Evolutionary conservation across 2,797 vertebrate genomes (phyloP).

Genomic region (Rhyacichthys aspro): DNA sequence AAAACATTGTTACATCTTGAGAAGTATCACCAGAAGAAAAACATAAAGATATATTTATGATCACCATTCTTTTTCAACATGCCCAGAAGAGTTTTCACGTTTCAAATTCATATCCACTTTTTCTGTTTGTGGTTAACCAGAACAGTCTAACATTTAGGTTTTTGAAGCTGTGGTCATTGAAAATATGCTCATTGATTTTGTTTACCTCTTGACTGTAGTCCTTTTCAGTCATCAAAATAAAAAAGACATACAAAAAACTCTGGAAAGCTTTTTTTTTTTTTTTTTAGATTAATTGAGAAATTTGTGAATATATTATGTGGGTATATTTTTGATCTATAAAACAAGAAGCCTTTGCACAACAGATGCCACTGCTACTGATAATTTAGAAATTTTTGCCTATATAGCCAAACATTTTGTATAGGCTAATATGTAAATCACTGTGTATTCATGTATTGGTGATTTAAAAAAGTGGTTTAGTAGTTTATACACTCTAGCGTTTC

Average conservation of each 20-base stretch:
- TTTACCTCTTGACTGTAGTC: slow-evolving; percentile 81
- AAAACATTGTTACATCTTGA: slow-evolving; percentile 34
- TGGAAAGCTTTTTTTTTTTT: neutral
- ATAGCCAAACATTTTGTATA: too few species aligned
- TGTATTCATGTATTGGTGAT: too few species aligned
- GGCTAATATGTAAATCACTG: neutral
- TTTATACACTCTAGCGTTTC: too few species aligned
- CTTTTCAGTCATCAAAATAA: slow-evolving; percentile 80
- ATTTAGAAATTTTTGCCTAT: too few species aligned
- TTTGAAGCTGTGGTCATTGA: slow-evolving; percentile 64
- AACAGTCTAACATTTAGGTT: slow-evolving; percentile 46
- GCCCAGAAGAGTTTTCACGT: slow-evolving; percentile 43
- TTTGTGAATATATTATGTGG: too few species aligned
- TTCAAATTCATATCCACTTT: slow-evolving; percentile 44
- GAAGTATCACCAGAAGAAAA: slow-evolving; percentile 40
- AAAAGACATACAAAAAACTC: slow-evolving; percentile 62
- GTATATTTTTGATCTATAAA: too few species aligned
- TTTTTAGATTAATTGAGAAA: too few species aligned
- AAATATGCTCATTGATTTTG: slow-evolving; percentile 75
- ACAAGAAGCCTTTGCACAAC: too few species aligned
- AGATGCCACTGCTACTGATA: too few species aligned
- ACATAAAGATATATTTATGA: slow-evolving; percentile 41
- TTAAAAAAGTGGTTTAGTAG: too few species aligned
- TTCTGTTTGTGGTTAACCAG: slow-evolving; percentile 37
- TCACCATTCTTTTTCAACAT: slow-evolving; percentile 51